Conservation (phyloP, 2,797 vertebrate genomes). For the Spatula clypeata region DNA sequence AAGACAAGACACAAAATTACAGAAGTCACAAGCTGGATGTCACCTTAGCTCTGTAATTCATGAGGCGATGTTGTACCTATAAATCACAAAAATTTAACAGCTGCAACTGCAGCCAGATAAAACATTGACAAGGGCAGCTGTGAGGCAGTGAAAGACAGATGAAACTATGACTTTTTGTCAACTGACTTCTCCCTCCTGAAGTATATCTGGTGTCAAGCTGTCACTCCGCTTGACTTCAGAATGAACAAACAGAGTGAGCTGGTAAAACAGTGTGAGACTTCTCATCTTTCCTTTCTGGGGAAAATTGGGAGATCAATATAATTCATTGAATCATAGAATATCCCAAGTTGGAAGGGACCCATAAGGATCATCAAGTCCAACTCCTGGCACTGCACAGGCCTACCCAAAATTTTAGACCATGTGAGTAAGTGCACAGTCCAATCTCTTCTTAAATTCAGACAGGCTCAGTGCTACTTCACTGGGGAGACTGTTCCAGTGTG, state of each 20-base stretch:
- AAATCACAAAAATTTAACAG: constrained; percentile 29
- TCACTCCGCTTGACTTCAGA: background rate
- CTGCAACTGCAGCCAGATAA: background rate
- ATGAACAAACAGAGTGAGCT: background rate
- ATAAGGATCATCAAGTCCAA: no score
- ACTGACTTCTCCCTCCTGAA: background rate
- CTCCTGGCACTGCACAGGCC: no score
- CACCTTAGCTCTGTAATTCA: constrained; percentile 12
- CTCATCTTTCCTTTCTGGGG: background rate
- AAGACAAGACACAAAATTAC: background rate
- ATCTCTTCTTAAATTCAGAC: no score
- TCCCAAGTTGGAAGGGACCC: no score
- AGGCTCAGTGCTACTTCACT: no score
- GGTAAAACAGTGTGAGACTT: background rate
- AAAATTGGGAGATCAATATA: background rate
- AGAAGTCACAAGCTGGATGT: background rate
- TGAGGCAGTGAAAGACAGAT: background rate
- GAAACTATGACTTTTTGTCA: background rate
- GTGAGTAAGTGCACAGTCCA: no score
- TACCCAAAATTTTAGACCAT: no score
- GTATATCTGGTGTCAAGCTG: background rate
- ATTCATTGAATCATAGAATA: background rate
- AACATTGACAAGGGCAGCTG: background rate
- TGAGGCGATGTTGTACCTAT: background rate
- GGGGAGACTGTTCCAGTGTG: no score